Evolutionary conservation across 2,888 invertebrate species (phyloP).

Genomic region (Habrosyne pyritoides): DNA sequence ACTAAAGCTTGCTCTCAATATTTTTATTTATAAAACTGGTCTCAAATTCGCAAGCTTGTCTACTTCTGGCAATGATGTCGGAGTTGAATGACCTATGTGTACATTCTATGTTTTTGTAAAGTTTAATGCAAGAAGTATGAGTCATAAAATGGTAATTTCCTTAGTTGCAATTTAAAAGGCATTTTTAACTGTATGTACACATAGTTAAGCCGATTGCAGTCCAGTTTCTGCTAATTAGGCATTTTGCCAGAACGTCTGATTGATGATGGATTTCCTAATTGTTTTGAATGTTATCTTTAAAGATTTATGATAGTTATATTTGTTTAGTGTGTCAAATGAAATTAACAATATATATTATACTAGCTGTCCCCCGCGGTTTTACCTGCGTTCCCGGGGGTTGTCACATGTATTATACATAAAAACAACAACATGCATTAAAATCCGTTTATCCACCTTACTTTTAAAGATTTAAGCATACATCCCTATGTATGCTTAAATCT

Average conservation of each 20-base stretch:
- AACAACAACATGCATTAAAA: too few species aligned
- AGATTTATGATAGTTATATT: neutral
- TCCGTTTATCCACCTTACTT: too few species aligned
- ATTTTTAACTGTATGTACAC: neutral
- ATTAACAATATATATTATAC: too few species aligned
- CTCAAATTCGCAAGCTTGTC: neutral
- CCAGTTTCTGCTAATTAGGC: neutral
- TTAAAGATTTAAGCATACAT: too few species aligned
- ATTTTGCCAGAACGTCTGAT: neutral
- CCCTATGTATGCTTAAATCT: too few species aligned
- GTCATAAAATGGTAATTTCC: neutral
- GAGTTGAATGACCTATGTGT: neutral
- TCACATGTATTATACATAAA: too few species aligned
- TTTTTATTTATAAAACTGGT: too few species aligned
- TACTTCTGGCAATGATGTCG: neutral
- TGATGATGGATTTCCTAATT: neutral
- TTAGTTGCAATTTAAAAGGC: neutral
- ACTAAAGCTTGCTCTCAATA: too few species aligned
- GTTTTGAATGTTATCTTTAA: slow-evolving; percentile 3
- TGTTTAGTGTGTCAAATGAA: neutral
- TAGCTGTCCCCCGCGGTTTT: too few species aligned
- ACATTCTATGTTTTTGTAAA: neutral
- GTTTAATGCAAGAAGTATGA: neutral
- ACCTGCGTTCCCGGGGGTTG: too few species aligned
- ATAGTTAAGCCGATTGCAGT: neutral